A percentile compares a stretch with the other conserved stretches of the same genome.
Conservation (phyloP, 1,140 invertebrate genomes). For the Neomicropteryx cornuta region DNA sequence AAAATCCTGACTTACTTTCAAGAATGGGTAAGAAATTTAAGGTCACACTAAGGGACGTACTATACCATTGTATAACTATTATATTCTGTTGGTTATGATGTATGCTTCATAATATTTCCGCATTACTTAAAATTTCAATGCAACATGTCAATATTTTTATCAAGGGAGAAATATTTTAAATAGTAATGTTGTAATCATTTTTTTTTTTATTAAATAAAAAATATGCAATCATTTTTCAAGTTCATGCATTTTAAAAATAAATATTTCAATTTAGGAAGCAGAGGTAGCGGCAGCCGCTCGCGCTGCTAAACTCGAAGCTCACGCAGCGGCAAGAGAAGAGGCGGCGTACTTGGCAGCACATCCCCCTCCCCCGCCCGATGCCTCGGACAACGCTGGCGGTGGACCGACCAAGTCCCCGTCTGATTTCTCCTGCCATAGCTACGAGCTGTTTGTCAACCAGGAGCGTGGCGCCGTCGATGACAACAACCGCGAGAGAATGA, state of each 20-base stretch:
- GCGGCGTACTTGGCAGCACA: conserved; percentile 42
- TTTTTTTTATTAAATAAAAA: too few species aligned
- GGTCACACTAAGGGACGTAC: too few species aligned
- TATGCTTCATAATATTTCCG: too few species aligned
- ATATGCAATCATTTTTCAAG: not conserved
- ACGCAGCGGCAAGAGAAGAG: conserved; percentile 44
- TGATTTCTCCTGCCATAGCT: conserved; percentile 79
- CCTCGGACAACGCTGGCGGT: conserved; percentile 48
- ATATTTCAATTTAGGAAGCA: conserved; percentile 51
- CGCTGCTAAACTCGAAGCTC: conserved; percentile 58
- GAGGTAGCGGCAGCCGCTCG: conserved; percentile 68
- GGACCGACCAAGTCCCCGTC: conserved; percentile 72
- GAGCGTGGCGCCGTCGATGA: conserved; percentile 75
- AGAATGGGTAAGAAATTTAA: too few species aligned
- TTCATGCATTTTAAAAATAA: not conserved
- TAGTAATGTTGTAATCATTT: too few species aligned
- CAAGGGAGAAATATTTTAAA: too few species aligned
- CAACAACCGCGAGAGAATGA: conserved; percentile 83
- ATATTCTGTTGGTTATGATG: too few species aligned
- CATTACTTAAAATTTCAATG: too few species aligned
- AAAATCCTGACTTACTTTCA: too few species aligned
- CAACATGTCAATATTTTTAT: too few species aligned
- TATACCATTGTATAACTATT: too few species aligned
- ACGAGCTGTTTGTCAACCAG: conserved; percentile 79
- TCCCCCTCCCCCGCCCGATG: conserved; percentile 41